These are phyloP conservation scores for Clarias macrocephalus DNA, from an alignment of 2,113 vertebrate genomes.

Conservation along the genomic window DNA sequence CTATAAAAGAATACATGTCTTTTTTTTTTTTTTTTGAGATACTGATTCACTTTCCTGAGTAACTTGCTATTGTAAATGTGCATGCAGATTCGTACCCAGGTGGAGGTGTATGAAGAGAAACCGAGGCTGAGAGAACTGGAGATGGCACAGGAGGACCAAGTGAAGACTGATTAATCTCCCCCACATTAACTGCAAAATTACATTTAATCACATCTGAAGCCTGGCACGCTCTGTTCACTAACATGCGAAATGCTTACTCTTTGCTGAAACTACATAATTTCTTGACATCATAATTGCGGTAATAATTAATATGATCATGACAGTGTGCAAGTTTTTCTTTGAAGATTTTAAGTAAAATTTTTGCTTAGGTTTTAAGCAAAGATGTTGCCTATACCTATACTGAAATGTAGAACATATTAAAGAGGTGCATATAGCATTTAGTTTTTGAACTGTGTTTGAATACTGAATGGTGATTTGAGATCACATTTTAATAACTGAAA, in stretches of 20 bases:
- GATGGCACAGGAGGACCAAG: neutral
- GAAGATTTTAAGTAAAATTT: neutral
- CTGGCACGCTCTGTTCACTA: neutral
- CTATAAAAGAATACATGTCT: no score
- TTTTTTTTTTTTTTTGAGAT: neutral
- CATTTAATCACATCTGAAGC: neutral
- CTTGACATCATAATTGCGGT: neutral
- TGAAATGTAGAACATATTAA: neutral
- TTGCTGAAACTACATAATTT: neutral
- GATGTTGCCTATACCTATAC: neutral
- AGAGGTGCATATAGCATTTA: neutral
- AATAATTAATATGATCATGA: neutral
- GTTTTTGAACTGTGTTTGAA: neutral
- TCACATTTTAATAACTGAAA: neutral
- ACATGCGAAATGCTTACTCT: neutral
- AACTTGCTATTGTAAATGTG: neutral
- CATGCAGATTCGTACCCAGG: slow-evolving; percentile 66
- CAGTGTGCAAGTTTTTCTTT: neutral
- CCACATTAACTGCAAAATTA: neutral
- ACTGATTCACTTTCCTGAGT: neutral
- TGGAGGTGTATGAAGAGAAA: slow-evolving; percentile 68
- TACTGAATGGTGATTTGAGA: neutral
- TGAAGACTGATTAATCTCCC: neutral
- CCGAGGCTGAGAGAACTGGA: slow-evolving; percentile 32
- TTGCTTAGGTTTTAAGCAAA: no score